Conservation (phyloP, 2,888 invertebrate species). For the Stenoptilia bipunctidactyla region DNA sequence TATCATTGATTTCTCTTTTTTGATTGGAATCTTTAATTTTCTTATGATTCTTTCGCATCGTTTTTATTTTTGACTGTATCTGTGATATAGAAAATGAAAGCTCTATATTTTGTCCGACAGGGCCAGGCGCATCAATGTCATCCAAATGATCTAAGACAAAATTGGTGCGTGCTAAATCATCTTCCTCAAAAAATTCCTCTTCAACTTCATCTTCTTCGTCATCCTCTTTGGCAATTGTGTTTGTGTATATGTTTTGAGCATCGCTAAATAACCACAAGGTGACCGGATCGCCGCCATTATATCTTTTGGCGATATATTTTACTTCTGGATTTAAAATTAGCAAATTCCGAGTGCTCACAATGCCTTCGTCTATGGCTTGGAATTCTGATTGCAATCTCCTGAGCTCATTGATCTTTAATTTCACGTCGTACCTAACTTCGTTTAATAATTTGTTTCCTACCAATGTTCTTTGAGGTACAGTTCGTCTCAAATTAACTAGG, state of each 20-base stretch:
- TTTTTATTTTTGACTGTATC: constrained; percentile 18
- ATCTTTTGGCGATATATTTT: constrained; percentile 19
- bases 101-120: constrained; percentile 7
- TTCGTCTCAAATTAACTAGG: constrained; percentile 38
- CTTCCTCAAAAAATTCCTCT: constrained; percentile 14
- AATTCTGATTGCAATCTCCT: background rate
- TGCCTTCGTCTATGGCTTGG: too few species aligned
- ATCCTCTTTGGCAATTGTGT: constrained; percentile 6
- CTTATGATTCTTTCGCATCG: constrained; percentile 16
- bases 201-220: constrained; percentile 16
- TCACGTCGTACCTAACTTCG: constrained; percentile 19
- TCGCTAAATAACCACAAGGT: constrained; percentile 16
- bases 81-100: constrained; percentile 24
- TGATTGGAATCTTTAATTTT: background rate
- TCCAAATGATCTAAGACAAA: constrained; percentile 28
- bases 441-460: constrained; percentile 19
- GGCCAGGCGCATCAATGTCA: constrained; percentile 12
- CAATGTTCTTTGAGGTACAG: constrained; percentile 1
- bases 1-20: too few species aligned
- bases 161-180: constrained; percentile 22
- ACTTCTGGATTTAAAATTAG: constrained; percentile 21
- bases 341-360: constrained; percentile 12
- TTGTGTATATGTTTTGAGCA: constrained; percentile 1
- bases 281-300: constrained; percentile 19
- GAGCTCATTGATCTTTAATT: too few species aligned